phyloP scores from a whole-genome alignment of 2,888 invertebrate genomes.

The Anorthoa munda region DNA sequence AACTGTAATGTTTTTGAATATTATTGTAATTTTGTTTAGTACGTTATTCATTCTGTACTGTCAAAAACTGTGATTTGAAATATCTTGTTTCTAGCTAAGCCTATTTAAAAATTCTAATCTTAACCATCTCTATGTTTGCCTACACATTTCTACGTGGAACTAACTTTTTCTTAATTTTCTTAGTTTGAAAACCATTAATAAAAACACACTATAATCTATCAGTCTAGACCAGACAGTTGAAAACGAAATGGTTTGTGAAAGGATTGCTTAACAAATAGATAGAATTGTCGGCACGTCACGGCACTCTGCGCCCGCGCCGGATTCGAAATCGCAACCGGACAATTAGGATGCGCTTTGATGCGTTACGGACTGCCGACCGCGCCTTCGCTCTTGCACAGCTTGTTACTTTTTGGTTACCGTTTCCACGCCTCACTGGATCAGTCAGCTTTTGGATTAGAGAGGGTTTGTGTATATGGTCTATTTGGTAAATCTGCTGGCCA shows the following conservation, averaged over 20 bases:
- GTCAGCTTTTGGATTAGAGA: neutral
- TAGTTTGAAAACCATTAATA: too few species aligned
- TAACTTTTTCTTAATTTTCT: too few species aligned
- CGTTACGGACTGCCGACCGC: conserved; percentile 74
- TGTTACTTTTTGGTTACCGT: conserved; percentile 37
- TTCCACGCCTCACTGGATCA: conserved; percentile 38
- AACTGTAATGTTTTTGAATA: conserved; percentile 28
- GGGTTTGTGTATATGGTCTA: neutral
- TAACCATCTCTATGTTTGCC: too few species aligned
- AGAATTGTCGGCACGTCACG: conserved; percentile 72
- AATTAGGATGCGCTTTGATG: conserved; percentile 81
- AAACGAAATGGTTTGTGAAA: conserved; percentile 64
- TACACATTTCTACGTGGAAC: too few species aligned
- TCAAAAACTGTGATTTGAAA: neutral
- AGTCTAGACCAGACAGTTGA: conserved; percentile 52
- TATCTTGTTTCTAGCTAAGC: neutral
- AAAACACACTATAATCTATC: neutral
- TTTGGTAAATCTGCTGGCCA: too few species aligned
- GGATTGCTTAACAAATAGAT: conserved; percentile 70
- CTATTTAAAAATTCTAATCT: too few species aligned
- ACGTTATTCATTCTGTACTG: neutral
- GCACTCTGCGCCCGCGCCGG: conserved; percentile 76
- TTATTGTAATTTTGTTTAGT: conserved; percentile 1
- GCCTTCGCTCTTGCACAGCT: conserved; percentile 59
- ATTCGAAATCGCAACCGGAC: conserved; percentile 82